A percentile compares a stretch with the other conserved stretches of the same genome.
phyloP scores from a whole-genome alignment of 2,888 invertebrate genomes.

The Netelia melanura region DNA sequence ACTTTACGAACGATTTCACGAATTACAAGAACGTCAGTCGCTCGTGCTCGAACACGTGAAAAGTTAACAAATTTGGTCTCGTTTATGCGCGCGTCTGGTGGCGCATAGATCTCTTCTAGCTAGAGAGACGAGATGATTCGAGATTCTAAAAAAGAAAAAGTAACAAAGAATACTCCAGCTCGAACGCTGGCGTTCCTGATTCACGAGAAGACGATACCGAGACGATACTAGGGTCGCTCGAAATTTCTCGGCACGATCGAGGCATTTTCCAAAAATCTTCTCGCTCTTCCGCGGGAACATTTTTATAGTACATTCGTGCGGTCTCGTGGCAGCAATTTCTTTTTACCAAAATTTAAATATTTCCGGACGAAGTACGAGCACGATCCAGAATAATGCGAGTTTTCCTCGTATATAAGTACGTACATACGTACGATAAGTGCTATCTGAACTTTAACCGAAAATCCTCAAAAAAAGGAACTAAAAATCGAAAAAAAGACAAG shows the following conservation, averaged over 20 bases:
- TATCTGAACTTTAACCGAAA: no score
- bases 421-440: no score
- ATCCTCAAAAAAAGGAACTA: no score
- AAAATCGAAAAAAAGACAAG: no score
- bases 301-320: constrained; percentile 21
- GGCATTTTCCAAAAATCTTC: constrained; percentile 51
- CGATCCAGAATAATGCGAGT: no score
- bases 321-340: no score
- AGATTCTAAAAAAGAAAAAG: neutral
- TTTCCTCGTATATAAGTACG: no score
- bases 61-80: constrained; percentile 53
- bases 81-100: constrained; percentile 27
- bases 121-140: neutral
- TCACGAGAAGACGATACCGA: neutral
- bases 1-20: constrained; percentile 15
- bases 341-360: no score
- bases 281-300: constrained; percentile 16
- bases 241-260: constrained; percentile 49
- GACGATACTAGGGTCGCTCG: neutral
- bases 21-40: constrained; percentile 26
- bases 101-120: neutral
- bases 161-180: neutral
- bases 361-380: no score
- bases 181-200: constrained; percentile 11
- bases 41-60: neutral